phyloP scores from a whole-genome alignment of 2,113 vertebrate genomes.

The Xenotilapia leptura region DNA sequence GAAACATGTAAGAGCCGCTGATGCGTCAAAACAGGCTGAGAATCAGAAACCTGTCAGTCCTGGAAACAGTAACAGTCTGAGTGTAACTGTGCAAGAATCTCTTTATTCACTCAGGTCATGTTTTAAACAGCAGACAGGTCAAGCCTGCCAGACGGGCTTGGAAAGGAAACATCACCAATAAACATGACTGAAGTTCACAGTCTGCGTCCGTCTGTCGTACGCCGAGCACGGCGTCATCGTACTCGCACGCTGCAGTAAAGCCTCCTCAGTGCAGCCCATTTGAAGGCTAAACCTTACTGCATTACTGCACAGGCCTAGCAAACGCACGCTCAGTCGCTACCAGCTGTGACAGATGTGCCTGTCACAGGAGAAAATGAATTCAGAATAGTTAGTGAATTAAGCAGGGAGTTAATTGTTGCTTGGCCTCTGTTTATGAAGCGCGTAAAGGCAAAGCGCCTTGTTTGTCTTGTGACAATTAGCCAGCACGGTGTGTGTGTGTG shows the following conservation, averaged over 20 bases:
- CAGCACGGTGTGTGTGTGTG: slow-evolving; percentile 31
- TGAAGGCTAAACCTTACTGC: not conserved
- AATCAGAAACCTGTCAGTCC: not conserved
- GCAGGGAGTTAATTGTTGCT: slow-evolving; percentile 78
- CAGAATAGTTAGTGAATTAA: slow-evolving; percentile 80
- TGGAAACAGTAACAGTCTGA: not conserved
- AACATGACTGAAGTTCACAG: not conserved
- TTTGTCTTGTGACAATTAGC: slow-evolving; percentile 79
- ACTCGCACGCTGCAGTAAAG: not conserved
- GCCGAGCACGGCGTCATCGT: not conserved
- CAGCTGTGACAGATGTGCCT: slow-evolving; percentile 75
- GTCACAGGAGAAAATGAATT: slow-evolving; percentile 77
- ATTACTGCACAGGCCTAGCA: not conserved
- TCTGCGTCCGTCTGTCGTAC: not conserved
- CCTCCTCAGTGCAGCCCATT: not conserved
- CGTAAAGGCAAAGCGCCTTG: slow-evolving; percentile 69
- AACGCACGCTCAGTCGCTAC: slow-evolving; percentile 9
- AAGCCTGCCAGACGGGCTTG: no score
- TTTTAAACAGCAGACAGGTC: no score
- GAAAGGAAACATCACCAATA: no score
- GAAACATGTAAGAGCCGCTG: not conserved
- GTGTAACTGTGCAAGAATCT: not conserved
- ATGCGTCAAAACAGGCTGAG: not conserved
- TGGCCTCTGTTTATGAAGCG: slow-evolving; percentile 74
- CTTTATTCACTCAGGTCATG: not conserved